Evolutionary conservation across 2,113 vertebrate genomes (phyloP).

Genomic region (Corythornis vintsioides): DNA sequence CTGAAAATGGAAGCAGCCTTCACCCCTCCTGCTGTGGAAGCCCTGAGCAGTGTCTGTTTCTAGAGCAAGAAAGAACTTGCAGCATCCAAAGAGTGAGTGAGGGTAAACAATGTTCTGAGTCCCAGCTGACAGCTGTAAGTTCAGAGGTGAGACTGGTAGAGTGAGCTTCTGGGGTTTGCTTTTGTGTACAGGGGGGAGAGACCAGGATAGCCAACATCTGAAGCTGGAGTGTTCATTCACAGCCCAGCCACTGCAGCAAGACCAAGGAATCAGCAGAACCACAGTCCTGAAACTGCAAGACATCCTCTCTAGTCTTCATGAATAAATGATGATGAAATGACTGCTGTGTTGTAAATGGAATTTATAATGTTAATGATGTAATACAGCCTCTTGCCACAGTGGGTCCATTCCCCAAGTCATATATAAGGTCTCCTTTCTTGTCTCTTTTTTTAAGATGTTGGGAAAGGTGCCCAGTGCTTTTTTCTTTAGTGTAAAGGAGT

Average conservation of each 20-base stretch:
- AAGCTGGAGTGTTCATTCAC: not conserved
- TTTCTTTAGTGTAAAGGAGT: slow-evolving; percentile 37
- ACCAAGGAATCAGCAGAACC: not conserved
- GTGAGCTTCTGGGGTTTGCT: not conserved
- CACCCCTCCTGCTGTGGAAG: not conserved
- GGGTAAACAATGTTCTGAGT: not conserved
- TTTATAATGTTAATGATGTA: slow-evolving; percentile 1
- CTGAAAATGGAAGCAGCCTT: not conserved
- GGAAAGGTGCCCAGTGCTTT: slow-evolving; percentile 29
- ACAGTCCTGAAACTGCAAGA: not conserved
- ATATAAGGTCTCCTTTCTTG: slow-evolving; percentile 25
- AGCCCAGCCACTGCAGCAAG: not conserved
- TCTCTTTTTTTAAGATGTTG: slow-evolving; percentile 30
- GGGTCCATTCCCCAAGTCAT: not conserved
- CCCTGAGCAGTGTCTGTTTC: rapidly evolving
- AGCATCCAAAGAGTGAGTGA: rapidly evolving
- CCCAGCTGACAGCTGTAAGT: not conserved
- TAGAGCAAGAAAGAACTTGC: not conserved
- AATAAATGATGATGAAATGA: slow-evolving; percentile 63
- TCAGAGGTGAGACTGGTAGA: not conserved
- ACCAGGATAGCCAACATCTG: not conserved
- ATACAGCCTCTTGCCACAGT: not conserved
- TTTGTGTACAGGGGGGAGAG: not conserved
- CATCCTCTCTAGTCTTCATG: not conserved
- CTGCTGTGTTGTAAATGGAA: slow-evolving; percentile 39